A percentile compares a stretch with the other conserved stretches of the same genome.
Evolutionary conservation across 2,888 invertebrate species (phyloP).

Genomic region (Actias luna): DNA sequence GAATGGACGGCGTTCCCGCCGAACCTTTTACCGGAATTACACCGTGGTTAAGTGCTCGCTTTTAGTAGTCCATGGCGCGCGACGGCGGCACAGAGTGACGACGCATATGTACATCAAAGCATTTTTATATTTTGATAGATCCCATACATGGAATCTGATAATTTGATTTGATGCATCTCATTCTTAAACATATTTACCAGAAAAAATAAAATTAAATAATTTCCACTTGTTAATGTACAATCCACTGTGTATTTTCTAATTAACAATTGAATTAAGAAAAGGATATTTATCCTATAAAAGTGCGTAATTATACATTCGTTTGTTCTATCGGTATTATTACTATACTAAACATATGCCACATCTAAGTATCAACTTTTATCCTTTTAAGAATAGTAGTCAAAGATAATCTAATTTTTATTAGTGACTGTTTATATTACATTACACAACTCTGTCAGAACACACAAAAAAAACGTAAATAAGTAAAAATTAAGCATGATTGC

Average conservation of each 20-base stretch:
- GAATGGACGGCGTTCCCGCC: constrained; percentile 58
- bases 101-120: constrained; percentile 38
- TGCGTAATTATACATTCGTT: background rate
- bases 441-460: background rate
- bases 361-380: background rate
- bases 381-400: background rate
- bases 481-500: constrained; percentile 32
- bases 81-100: constrained; percentile 44
- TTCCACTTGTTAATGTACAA: background rate
- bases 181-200: background rate
- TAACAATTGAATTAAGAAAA: background rate
- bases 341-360: background rate
- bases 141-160: background rate
- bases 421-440: background rate
- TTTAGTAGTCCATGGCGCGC: constrained; percentile 46
- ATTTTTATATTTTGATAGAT: constrained; percentile 19
- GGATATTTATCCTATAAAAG: background rate
- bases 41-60: constrained; percentile 65
- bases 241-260: background rate
- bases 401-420: background rate
- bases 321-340: background rate
- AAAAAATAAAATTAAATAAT: background rate
- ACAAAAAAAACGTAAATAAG: constrained; percentile 21
- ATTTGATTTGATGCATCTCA: constrained; percentile 1
- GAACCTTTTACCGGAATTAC: constrained; percentile 76